Evolutionary conservation across 2,113 vertebrate genomes (phyloP).

Genomic region (Melanerpes aurifrons): DNA sequence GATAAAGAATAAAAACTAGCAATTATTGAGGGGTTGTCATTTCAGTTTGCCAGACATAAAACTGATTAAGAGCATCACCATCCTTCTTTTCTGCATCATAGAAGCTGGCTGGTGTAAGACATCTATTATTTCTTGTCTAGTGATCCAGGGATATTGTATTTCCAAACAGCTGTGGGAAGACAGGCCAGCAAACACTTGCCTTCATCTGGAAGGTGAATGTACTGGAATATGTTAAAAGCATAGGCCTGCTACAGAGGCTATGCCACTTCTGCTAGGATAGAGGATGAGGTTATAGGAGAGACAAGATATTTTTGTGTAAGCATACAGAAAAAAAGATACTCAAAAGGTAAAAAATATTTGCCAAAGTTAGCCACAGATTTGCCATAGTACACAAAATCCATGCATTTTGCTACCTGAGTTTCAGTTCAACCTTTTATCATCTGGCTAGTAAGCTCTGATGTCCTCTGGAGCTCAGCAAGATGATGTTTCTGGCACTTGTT

Average conservation of each 20-base stretch:
- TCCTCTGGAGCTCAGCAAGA: neutral
- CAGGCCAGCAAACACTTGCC: neutral
- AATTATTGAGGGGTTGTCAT: neutral
- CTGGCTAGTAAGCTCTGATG: neutral
- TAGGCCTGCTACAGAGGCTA: neutral
- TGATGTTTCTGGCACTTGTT: neutral
- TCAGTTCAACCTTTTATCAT: neutral
- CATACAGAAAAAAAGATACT: neutral
- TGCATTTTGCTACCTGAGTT: neutral
- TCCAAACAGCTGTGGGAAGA: neutral
- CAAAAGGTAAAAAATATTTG: neutral
- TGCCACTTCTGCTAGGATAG: neutral
- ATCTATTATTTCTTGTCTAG: neutral
- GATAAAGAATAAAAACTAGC: conserved; percentile 22
- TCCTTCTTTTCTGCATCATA: neutral
- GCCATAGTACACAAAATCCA: accelerated
- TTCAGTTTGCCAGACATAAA: neutral
- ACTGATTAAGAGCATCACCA: neutral
- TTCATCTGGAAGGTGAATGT: neutral
- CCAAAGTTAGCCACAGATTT: neutral
- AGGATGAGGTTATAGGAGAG: neutral
- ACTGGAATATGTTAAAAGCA: neutral
- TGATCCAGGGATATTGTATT: neutral
- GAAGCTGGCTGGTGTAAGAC: neutral
- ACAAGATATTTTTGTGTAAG: neutral